Evolutionary conservation across 2,797 vertebrate species (phyloP).

Genomic region (Rhinichthys osculus): DNA sequence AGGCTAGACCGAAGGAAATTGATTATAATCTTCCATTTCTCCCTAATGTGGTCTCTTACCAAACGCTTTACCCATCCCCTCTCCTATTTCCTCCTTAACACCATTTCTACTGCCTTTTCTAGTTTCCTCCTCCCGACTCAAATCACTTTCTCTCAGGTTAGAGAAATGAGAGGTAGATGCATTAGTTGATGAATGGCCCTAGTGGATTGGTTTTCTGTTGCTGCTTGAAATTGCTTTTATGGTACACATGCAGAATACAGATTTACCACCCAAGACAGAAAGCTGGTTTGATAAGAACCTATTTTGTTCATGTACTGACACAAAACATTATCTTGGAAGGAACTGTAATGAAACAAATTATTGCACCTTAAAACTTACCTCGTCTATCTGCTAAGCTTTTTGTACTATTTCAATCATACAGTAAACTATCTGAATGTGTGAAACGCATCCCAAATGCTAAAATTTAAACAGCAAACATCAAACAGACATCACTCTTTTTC

Average conservation of each 20-base stretch:
- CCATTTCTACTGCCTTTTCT: slow-evolving; percentile 9
- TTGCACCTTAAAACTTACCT: not conserved
- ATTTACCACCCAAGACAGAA: not conserved
- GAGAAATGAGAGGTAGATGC: slow-evolving; percentile 37
- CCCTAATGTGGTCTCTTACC: not conserved
- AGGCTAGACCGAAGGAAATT: slow-evolving; percentile 10
- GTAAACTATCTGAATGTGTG: not conserved
- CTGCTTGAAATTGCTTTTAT: slow-evolving; percentile 18
- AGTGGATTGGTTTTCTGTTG: slow-evolving; percentile 41
- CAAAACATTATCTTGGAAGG: not conserved
- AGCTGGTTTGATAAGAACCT: not conserved
- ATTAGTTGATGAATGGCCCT: slow-evolving; percentile 49
- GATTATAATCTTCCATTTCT: slow-evolving; percentile 19
- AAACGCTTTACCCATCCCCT: slow-evolving; percentile 15
- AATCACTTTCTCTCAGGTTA: slow-evolving; percentile 2
- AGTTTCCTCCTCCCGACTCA: not conserved
- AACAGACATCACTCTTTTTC: not conserved
- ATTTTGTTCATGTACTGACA: not conserved
- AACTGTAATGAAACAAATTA: not conserved
- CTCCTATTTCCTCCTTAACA: not conserved
- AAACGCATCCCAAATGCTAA: not conserved
- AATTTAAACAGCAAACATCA: not conserved
- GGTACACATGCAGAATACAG: slow-evolving; percentile 10
- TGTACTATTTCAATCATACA: not conserved
- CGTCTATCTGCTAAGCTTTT: not conserved